A percentile compares a stretch with the other conserved stretches of the same genome.
Evolutionary conservation across 2,113 vertebrate species (phyloP).

Genomic region (Ascaphus truei): DNA sequence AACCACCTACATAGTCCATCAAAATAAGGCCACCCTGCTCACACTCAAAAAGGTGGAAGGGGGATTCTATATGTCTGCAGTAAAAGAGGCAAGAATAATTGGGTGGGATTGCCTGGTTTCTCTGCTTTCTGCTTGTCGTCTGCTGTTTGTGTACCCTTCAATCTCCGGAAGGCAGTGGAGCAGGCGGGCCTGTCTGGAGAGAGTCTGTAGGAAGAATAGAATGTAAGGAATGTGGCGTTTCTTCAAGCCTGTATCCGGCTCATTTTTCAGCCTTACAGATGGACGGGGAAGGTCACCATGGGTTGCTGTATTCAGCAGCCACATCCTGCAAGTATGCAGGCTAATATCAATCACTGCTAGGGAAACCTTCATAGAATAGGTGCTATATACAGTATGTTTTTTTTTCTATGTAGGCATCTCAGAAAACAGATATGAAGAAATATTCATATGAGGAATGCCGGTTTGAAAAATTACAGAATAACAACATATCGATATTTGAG

Average conservation of each 20-base stretch:
- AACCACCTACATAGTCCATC: too few relatives aligned
- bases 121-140: neutral
- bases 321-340: neutral
- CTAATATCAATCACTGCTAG: neutral
- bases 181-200: slow-evolving; percentile 25
- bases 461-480: too few relatives aligned
- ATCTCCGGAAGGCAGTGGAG: slow-evolving; percentile 25
- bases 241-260: slow-evolving; percentile 36
- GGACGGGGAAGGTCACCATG: slow-evolving; percentile 30
- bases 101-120: neutral
- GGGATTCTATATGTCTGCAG: too few relatives aligned
- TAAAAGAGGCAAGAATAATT: too few relatives aligned
- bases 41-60: neutral
- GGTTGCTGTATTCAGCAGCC: slow-evolving; percentile 20
- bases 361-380: neutral
- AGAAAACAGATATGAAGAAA: too few relatives aligned
- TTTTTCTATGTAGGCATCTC: neutral
- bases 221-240: slow-evolving; percentile 33
- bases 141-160: neutral
- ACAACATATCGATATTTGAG: too few relatives aligned
- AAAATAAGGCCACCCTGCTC: too few relatives aligned
- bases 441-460: too few relatives aligned
- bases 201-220: slow-evolving; percentile 33
- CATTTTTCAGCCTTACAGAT: slow-evolving; percentile 29
- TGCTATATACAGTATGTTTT: neutral